Evolutionary conservation across 1,140 invertebrate genomes (phyloP).

Genomic region (Paralvinella palmiformis): DNA sequence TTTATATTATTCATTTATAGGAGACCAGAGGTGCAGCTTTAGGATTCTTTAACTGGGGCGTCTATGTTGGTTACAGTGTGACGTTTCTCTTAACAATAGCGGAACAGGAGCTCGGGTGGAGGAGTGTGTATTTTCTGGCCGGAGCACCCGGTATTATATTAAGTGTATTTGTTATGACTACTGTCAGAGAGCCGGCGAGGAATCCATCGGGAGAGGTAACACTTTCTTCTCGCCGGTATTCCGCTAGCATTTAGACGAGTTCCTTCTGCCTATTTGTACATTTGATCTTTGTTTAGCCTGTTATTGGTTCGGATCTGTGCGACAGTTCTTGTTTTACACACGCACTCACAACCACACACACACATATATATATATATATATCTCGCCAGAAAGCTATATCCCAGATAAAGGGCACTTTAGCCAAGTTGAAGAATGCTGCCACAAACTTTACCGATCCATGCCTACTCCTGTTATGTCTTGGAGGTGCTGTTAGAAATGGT

Average conservation of each 20-base stretch:
- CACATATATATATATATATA: too few relatives aligned
- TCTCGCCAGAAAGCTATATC: background rate
- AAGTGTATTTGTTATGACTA: slow-evolving; percentile 65
- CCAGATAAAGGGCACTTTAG: background rate
- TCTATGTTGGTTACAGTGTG: slow-evolving; percentile 88
- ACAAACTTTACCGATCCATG: slow-evolving; percentile 1
- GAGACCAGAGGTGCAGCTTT: slow-evolving; percentile 78
- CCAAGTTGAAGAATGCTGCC: slow-evolving; percentile 4
- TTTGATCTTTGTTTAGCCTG: too few relatives aligned
- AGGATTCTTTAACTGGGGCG: slow-evolving; percentile 93
- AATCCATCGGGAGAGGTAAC: too few relatives aligned
- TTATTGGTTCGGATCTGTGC: too few relatives aligned
- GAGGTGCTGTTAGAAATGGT: slow-evolving; percentile 15
- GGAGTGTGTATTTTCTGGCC: slow-evolving; percentile 76
- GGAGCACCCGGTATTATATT: slow-evolving; percentile 74
- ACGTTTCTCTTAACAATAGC: slow-evolving; percentile 50
- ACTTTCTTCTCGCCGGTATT: too few relatives aligned
- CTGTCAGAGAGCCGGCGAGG: slow-evolving; percentile 73
- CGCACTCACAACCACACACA: too few relatives aligned
- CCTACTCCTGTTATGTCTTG: slow-evolving; percentile 8
- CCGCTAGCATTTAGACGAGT: too few relatives aligned
- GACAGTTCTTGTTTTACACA: too few relatives aligned
- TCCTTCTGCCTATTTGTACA: too few relatives aligned
- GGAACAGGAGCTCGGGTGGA: slow-evolving; percentile 62
- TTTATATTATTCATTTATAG: slow-evolving; percentile 4